These are phyloP conservation scores for Pluvianellus socialis DNA, from an alignment of 2,113 vertebrate species.

Conservation along the genomic window DNA sequence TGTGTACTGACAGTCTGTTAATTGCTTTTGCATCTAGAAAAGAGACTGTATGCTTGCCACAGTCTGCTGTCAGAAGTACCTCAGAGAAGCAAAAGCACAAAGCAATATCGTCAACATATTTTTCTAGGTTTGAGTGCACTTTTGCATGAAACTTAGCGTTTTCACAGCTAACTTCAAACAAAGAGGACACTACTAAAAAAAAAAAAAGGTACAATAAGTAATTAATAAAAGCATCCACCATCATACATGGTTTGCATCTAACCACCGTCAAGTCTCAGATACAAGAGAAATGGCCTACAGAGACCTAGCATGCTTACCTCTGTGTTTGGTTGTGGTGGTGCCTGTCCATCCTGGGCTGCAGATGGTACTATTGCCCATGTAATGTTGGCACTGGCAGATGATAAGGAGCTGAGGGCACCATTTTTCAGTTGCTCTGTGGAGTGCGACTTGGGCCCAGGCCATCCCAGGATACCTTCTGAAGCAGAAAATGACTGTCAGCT, in stretches of 20 bases:
- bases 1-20: not conserved
- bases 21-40: not conserved
- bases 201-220: not conserved
- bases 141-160: not conserved
- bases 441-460: conserved; percentile 89
- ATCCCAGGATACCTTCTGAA: conserved; percentile 89
- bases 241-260: not conserved
- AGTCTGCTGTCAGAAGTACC: not conserved
- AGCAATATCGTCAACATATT: not conserved
- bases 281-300: not conserved
- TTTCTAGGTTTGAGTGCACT: not conserved
- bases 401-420: conserved; percentile 81
- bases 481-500: conserved; percentile 58
- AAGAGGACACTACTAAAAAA: not conserved
- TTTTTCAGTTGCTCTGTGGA: conserved; percentile 88
- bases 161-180: not conserved
- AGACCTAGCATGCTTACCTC: conserved; percentile 78
- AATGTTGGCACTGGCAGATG: conserved; percentile 78
- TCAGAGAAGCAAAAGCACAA: not conserved
- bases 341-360: conserved; percentile 75
- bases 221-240: not conserved
- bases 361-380: conserved; percentile 81
- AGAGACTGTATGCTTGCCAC: not conserved
- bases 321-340: conserved; percentile 63
- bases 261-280: not conserved